phyloP scores from a whole-genome alignment of 1,140 invertebrate genomes.

The Battus philenor region DNA sequence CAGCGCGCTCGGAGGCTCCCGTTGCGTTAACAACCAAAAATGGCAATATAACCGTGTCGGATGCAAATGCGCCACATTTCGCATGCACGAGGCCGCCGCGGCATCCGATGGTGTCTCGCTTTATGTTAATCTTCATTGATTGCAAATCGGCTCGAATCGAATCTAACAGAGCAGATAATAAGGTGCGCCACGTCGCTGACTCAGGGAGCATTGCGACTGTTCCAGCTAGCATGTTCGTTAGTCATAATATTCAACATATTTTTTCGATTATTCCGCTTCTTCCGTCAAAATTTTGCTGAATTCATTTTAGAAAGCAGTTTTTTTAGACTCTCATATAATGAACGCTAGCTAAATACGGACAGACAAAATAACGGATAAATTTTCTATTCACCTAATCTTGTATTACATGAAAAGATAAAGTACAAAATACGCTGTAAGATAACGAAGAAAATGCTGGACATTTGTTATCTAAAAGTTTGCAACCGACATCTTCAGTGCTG shows the following conservation, averaged over 20 bases:
- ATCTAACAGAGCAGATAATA: slow-evolving; percentile 44
- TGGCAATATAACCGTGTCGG: slow-evolving; percentile 28
- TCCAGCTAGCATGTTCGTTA: slow-evolving; percentile 1
- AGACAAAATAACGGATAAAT: too few relatives aligned
- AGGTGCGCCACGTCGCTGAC: slow-evolving; percentile 36
- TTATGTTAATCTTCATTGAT: slow-evolving; percentile 66
- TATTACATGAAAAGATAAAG: too few relatives aligned
- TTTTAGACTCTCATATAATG: too few relatives aligned
- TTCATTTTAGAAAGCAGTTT: too few relatives aligned
- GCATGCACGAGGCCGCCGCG: slow-evolving; percentile 34
- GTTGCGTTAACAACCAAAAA: slow-evolving; percentile 13
- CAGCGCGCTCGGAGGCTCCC: slow-evolving; percentile 5
- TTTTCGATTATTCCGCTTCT: too few relatives aligned
- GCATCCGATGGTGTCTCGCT: slow-evolving; percentile 34
- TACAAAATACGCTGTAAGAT: too few relatives aligned
- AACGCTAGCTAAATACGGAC: too few relatives aligned
- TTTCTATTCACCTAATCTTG: too few relatives aligned
- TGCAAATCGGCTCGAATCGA: slow-evolving; percentile 58
- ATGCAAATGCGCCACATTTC: slow-evolving; percentile 40
- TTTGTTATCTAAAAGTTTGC: too few relatives aligned
- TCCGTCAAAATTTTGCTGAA: too few relatives aligned
- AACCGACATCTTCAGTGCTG: too few relatives aligned
- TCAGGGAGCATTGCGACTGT: slow-evolving; percentile 13
- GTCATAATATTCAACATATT: not conserved
- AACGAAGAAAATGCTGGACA: too few relatives aligned